Conservation (phyloP, 2,113 vertebrate species). For the Eulemur macaco region DNA sequence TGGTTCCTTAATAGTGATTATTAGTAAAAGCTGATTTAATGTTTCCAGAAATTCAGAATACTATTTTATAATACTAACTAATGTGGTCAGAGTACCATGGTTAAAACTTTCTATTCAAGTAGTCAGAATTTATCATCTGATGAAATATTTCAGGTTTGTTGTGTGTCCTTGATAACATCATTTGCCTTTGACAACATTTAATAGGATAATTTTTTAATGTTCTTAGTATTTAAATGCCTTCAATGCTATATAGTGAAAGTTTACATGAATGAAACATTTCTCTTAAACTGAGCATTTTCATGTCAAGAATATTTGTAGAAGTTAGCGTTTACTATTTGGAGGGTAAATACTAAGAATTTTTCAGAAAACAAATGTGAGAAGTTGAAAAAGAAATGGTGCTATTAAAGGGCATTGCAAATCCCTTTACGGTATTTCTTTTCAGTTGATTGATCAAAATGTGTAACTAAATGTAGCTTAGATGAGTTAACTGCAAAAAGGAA, state of each 20-base stretch:
- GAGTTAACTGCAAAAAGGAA: conserved; percentile 1
- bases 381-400: conserved; percentile 4
- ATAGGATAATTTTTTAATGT: conserved; percentile 11
- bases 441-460: conserved; percentile 18
- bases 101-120: conserved; percentile 23
- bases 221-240: conserved; percentile 19
- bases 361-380: background rate
- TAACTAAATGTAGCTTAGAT: conserved; percentile 12
- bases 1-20: background rate
- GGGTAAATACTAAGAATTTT: background rate
- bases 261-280: conserved; percentile 11
- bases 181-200: background rate
- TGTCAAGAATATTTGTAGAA: background rate
- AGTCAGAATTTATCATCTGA: conserved; percentile 5
- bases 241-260: background rate
- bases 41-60: conserved; percentile 33
- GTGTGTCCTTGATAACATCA: background rate
- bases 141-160: conserved; percentile 30
- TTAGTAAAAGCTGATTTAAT: conserved; percentile 2
- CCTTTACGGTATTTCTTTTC: background rate
- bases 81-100: background rate
- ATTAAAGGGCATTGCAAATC: background rate
- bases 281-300: conserved; percentile 45
- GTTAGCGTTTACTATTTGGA: conserved; percentile 40
- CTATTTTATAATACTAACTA: background rate